Evolutionary conservation across 1,140 invertebrate species (phyloP).

Genomic region (Zaprionus inermis): DNA sequence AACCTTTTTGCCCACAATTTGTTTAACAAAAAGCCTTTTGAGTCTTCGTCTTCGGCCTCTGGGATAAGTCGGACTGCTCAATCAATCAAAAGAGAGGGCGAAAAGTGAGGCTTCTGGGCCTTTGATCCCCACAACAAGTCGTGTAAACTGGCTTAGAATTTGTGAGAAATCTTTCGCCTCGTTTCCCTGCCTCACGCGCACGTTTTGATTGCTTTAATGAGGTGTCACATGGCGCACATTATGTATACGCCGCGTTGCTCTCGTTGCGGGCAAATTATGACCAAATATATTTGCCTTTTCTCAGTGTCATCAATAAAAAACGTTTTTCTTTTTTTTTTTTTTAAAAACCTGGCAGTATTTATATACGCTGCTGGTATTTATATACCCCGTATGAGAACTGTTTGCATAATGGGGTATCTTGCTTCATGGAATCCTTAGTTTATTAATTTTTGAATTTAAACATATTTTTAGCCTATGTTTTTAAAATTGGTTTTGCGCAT

Average conservation of each 20-base stretch:
- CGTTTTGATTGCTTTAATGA: constrained; percentile 66
- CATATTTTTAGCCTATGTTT: no score
- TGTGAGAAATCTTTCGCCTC: constrained; percentile 9
- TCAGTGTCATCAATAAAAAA: constrained; percentile 66
- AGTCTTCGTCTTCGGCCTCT: constrained; percentile 43
- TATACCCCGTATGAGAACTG: neutral
- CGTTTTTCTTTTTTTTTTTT: constrained; percentile 52
- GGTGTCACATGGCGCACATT: constrained; percentile 57
- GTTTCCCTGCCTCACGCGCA: neutral
- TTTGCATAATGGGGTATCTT: neutral
- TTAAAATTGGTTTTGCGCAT: no score
- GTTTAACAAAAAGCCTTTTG: constrained; percentile 81
- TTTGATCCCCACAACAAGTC: constrained; percentile 67
- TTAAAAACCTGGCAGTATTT: constrained; percentile 11
- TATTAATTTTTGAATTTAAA: no score
- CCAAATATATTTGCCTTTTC: constrained; percentile 29
- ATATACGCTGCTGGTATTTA: neutral
- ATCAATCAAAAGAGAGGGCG: constrained; percentile 64
- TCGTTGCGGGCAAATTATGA: constrained; percentile 48
- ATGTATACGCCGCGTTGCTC: constrained; percentile 41
- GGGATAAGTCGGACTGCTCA: constrained; percentile 42
- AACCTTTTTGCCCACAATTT: constrained; percentile 67
- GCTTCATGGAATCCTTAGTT: neutral
- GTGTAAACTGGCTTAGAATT: constrained; percentile 76
- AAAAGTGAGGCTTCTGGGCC: constrained; percentile 48